Conservation (phyloP, 2,113 vertebrate genomes). For the Illadopsis cleaveri region DNA sequence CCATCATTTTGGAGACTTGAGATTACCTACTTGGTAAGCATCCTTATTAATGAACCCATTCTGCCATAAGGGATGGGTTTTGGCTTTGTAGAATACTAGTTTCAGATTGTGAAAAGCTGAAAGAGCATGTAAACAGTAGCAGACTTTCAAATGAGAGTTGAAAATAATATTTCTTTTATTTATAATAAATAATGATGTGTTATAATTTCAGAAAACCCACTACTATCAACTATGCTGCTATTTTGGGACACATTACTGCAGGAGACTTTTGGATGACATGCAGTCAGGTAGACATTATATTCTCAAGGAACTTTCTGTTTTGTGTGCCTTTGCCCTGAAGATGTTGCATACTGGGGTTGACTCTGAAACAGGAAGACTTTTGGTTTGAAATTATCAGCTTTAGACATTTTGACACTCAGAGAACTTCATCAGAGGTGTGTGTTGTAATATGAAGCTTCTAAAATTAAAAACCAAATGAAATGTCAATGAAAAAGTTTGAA, state of each 20-base stretch:
- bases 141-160: neutral
- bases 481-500: neutral
- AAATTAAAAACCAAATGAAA: neutral
- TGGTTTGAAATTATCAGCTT: neutral
- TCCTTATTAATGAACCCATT: neutral
- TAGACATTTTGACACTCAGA: neutral
- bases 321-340: neutral
- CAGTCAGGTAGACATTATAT: neutral
- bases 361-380: neutral
- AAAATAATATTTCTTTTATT: neutral
- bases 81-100: neutral
- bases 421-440: neutral
- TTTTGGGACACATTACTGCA: neutral
- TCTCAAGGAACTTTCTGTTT: neutral
- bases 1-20: neutral
- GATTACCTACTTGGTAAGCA: neutral
- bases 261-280: neutral
- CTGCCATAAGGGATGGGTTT: neutral
- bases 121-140: neutral
- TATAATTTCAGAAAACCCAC: neutral
- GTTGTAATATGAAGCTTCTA: neutral
- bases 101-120: neutral
- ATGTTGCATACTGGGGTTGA: neutral
- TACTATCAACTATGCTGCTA: neutral
- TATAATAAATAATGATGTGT: neutral